phyloP scores from a whole-genome alignment of 2,888 invertebrate genomes.

The Enoplolaimus lenunculus region DNA sequence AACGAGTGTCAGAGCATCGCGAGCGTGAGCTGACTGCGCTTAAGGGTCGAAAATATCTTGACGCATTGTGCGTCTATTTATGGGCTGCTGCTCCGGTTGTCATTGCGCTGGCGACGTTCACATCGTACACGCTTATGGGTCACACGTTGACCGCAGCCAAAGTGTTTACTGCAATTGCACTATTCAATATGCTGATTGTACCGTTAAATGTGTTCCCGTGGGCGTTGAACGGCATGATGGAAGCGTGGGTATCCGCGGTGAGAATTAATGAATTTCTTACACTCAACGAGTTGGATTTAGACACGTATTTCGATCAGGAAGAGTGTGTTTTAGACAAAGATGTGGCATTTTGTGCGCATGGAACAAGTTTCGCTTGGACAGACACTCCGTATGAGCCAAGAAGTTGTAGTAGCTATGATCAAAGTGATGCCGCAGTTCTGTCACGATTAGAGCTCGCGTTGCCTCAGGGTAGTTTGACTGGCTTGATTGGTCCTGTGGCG shows the following conservation, averaged over 20 bases:
- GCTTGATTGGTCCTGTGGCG: constrained; percentile 46
- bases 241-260: constrained; percentile 83
- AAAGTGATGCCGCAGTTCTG: neutral
- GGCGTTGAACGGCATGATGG: constrained; percentile 87
- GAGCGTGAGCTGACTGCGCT: constrained; percentile 42
- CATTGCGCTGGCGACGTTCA: constrained; percentile 58
- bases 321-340: constrained; percentile 24
- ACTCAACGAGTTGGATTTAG: constrained; percentile 20
- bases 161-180: constrained; percentile 77
- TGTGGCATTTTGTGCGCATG: constrained; percentile 13
- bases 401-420: neutral
- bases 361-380: neutral
- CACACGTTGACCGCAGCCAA: constrained; percentile 67
- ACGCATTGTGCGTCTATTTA: constrained; percentile 91
- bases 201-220: constrained; percentile 95
- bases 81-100: constrained; percentile 92
- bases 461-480: constrained; percentile 18
- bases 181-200: constrained; percentile 84
- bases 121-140: constrained; percentile 49
- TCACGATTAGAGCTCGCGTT: neutral
- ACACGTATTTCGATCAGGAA: neutral
- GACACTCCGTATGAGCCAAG: no score
- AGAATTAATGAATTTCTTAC: constrained; percentile 62
- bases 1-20: constrained; percentile 31
- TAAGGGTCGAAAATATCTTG: constrained; percentile 72